Percentiles rank a stretch among this genome's conserved stretches.
Conservation (phyloP, 2,888 invertebrate genomes). For the Argyresthia goedartella region DNA sequence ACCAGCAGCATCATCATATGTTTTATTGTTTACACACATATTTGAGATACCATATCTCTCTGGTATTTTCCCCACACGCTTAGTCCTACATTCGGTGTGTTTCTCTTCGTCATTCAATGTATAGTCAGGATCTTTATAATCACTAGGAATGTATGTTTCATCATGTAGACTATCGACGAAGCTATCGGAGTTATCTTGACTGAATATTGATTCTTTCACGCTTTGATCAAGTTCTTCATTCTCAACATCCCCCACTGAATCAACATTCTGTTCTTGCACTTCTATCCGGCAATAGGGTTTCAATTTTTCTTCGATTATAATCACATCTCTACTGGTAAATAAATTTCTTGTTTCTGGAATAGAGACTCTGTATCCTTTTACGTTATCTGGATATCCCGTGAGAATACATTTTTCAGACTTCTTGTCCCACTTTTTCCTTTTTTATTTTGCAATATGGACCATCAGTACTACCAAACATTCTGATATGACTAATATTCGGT, state of each 20-base stretch:
- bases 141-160: neutral
- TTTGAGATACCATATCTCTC: neutral
- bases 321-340: constrained; percentile 10
- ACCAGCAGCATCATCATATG: neutral
- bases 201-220: neutral
- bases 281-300: neutral
- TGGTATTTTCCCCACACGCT: neutral
- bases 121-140: neutral
- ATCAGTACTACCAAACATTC: constrained; percentile 9
- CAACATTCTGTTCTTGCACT: neutral
- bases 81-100: neutral
- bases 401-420: constrained; percentile 7
- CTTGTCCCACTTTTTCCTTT: constrained; percentile 6
- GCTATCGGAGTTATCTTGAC: neutral
- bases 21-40: neutral
- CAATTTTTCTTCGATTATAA: constrained; percentile 6
- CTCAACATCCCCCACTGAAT: constrained; percentile 5
- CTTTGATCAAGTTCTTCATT: neutral
- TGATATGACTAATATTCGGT: constrained; percentile 9
- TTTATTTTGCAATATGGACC: constrained; percentile 10
- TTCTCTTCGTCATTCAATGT: neutral
- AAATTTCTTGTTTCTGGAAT: constrained; percentile 7
- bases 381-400: constrained; percentile 9
- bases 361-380: constrained; percentile 11
- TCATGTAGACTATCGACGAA: neutral